Base-by-base conservation (phyloP, 1,140 invertebrate genomes). In the roundworm (Caenorhabditis elegans) region DNA sequence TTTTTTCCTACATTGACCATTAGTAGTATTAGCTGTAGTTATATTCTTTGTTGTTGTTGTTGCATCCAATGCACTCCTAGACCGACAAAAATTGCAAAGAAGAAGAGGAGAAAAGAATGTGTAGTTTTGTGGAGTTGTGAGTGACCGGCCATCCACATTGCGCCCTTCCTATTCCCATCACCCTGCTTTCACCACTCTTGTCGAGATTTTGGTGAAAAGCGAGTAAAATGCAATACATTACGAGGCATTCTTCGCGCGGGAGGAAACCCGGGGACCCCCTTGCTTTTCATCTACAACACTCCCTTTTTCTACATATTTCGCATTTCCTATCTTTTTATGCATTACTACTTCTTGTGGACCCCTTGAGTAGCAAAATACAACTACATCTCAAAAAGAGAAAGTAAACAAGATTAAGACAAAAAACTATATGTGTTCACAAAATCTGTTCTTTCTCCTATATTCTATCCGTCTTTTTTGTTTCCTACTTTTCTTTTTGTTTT, bases 191-290 rank as follows among this genome's bases (percentile, higher is more conserved):
- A 39, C 31, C 60, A 39, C 34, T 70, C 60, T 70, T 22, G 60
- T 70, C 34, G 60, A 70, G 60, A 70, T 70, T 70, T 70, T 70
- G 60, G 60, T 70, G 60, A 70, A 70, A 70, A 39, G 34, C 60
- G 60, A 70, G 60, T 70, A 70, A 70, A 70, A 70, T 70, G 60
- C 60, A 70, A 70, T 70, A 70, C 60, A 70, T 70, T 70, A 70
- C 60, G 60, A 70, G 60, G 39, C 60, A 70, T 70, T 70, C 60
- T 70, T 70, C 60, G 31, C n/a, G n/a, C n/a, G n/a, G n/a, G n/a
- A n/a, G 34, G 8, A 11, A 19, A 26, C 15, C 49, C 13, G 6
- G 19, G 2, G 2, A 26, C 28, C 26, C 19, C 17, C 26, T 17
- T 15, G 31, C 60, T 70, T 70, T 70, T 70, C 34, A 70, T 70